These are phyloP conservation scores for Gasterosteus aculeatus DNA, from an alignment of 2,113 vertebrate species.

Conservation along the genomic window DNA sequence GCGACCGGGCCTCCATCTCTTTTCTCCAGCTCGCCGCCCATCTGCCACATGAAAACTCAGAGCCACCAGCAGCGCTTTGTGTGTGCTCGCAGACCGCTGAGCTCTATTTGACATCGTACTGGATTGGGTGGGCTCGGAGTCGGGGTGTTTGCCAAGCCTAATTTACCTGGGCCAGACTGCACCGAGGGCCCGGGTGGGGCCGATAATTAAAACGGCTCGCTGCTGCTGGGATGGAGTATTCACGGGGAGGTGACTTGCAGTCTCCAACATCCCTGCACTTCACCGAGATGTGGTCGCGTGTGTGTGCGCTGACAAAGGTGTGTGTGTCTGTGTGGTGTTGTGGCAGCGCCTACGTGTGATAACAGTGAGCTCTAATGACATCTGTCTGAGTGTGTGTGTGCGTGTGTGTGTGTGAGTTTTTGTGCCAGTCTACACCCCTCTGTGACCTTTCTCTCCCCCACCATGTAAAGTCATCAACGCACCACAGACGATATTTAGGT, in stretches of 20 bases:
- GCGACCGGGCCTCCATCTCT: neutral
- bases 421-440: constrained; percentile 6
- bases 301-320: neutral
- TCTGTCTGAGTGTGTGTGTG: neutral
- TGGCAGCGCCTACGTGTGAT: neutral
- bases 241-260: constrained; percentile 66
- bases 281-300: constrained; percentile 10
- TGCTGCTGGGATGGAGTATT: constrained; percentile 72
- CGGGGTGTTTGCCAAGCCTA: constrained; percentile 65
- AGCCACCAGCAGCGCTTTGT: constrained; percentile 32
- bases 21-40: neutral
- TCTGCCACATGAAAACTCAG: neutral
- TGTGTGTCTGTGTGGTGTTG: constrained; percentile 20
- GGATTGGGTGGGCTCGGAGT: constrained; percentile 56
- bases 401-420: neutral
- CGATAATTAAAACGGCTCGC: constrained; percentile 75
- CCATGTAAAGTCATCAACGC: constrained; percentile 46
- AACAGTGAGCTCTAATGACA: constrained; percentile 2
- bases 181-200: constrained; percentile 57
- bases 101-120: constrained; percentile 71
- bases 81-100: constrained; percentile 44
- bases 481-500: constrained; percentile 44
- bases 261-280: constrained; percentile 50
- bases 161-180: constrained; percentile 69
- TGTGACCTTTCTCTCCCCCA: constrained; percentile 40